Evolutionary conservation across 1,140 invertebrate species (phyloP), one percentile per base, ranked within the genome.

Genomic region (Drosophila punjabiensis): DNA sequence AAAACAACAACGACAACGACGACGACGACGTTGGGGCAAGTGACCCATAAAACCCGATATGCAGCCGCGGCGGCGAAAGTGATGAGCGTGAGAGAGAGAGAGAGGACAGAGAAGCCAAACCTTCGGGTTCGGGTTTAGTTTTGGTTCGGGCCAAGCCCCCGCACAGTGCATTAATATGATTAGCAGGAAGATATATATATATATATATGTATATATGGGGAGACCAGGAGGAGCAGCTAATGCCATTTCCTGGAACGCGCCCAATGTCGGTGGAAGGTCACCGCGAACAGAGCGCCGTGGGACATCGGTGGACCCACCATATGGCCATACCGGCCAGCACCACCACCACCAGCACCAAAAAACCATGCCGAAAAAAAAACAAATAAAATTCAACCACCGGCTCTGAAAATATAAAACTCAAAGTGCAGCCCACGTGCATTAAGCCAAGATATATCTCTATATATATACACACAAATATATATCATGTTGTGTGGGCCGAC

Each of bases 91-190:
- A 55, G 48, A 24, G 5, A 24, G 37, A n/a, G n/a, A n/a, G n/a
- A n/a, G n/a, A 10, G 47, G 47, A 50, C 39, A 73, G 59, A 68
- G 69, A 86, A 81, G 75, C 70, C 53, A 56, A 56, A 56, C 53
- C 53, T 39, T 56, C 18, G 32, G 53, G 18, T 16, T 55, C 32
- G 53, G 53, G 32, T 16, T 56, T 24, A 33, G 33, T 56, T 55
- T 18, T 56, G 66, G 45, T 85, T 81, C 50, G 77, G 35, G 86
- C 85, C 85, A 80, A 83, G 82, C 85, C 85, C 82, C 79, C 50
- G 67, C 70, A 62, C 69, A 81, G 75, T 88, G 85, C 85, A 89
- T 89, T 88, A 88, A 88, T 88, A 85, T 88, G 85, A 88, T 88
- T 88, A 89, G 86, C 85, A 82, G 86, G 24, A 63, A 80, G 80